Base-by-base conservation (phyloP, 1,140 invertebrate genomes). In the Pomacea maculata region DNA sequence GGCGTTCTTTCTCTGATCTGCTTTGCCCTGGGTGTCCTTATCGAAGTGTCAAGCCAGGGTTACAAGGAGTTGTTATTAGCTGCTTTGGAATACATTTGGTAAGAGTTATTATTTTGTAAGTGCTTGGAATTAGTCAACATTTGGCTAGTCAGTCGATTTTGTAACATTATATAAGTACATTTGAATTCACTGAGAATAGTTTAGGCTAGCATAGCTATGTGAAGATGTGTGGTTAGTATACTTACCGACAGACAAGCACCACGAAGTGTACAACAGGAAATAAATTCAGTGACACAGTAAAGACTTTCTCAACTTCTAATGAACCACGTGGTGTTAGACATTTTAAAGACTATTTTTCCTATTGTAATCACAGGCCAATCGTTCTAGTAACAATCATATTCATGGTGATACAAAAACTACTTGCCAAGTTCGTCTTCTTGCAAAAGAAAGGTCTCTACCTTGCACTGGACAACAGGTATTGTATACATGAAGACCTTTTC, bases 1-100 rank as follows among this genome's bases (percentile, higher is more conserved):
- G 78, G 12, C 86, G 86, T 80, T 82, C 85, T 45, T 83, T 72
- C 25, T 85, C 85, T 86, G 85, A 85, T 87, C 83, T 77, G 82
- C 29, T 57, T 55, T 57, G 17, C 5, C 9, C 61, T 54, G 8
- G n/a, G 11, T 15, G 1, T 57, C 1, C 21, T 74, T 7, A n/a
- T 76, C 4, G 1, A 17, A 0, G 55, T n/a, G 55, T 57, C 9
- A 29, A 70, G 1, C 2, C 52, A 0, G 15, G 65, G 19, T 21
- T 61, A 19, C 8, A 4, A 5, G 17, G n/a, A 19, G 9, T 25
- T 9, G n/a, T 4, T 61, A 10, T 61, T 17, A 9, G 5, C 5
- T 19, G 9, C n/a, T 63, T n/a, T 63, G 17, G 61, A 25, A 74
- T 14, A 15, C n/a, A 10, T 76, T 63, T 63, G 45, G 61, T 64